Evolutionary conservation across 2,113 vertebrate species (phyloP).

Genomic region (Vulpes ferrilata): DNA sequence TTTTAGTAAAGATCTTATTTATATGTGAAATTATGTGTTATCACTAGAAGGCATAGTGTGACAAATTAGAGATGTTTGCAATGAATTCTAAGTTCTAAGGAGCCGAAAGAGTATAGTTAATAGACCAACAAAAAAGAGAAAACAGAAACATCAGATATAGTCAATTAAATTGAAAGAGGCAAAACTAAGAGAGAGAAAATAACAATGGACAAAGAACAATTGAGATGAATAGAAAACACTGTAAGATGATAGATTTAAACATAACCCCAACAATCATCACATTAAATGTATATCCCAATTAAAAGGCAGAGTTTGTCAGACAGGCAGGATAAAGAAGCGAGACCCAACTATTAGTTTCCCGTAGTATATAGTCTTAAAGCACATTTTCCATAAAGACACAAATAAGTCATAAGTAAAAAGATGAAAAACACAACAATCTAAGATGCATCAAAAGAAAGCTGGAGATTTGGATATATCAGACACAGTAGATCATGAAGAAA

Average conservation of each 20-base stretch:
- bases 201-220: not conserved
- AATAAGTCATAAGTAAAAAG: not conserved
- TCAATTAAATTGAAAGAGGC: not conserved
- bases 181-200: not conserved
- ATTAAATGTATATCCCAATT: not conserved
- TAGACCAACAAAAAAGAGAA: not conserved
- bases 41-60: not conserved
- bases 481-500: not conserved
- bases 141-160: not conserved
- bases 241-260: not conserved
- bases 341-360: not conserved
- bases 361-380: not conserved
- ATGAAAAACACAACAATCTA: not conserved
- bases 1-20: not conserved
- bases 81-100: not conserved
- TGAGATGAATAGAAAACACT: not conserved
- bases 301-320: not conserved
- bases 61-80: not conserved
- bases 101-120: not conserved
- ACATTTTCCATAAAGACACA: not conserved
- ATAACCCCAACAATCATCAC: not conserved
- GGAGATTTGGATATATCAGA: not conserved
- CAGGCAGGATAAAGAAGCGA: not conserved
- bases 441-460: not conserved
- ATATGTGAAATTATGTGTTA: not conserved